These are phyloP conservation scores for Macropus fuliginosus DNA, from an alignment of 2,797 vertebrate species.

Conservation along the genomic window DNA sequence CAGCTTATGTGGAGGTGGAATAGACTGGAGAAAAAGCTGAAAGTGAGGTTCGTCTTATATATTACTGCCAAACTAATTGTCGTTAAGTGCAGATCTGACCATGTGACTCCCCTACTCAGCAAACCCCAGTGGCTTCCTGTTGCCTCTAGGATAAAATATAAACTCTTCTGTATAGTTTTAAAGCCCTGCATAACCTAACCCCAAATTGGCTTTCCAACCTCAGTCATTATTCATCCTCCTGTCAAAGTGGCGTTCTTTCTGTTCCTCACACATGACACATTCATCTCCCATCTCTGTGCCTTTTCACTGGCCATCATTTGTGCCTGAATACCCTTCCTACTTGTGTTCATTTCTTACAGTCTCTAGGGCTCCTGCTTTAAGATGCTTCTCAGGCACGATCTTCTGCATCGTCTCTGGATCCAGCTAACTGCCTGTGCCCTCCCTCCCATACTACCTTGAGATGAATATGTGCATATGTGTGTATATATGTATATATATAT, in stretches of 20 bases:
- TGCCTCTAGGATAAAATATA: neutral
- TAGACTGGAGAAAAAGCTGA: neutral
- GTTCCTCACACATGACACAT: neutral
- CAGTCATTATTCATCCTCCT: neutral
- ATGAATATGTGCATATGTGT: neutral
- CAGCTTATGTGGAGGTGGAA: neutral
- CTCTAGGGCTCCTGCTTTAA: neutral
- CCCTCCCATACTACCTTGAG: neutral
- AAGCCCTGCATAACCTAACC: neutral
- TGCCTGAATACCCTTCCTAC: neutral
- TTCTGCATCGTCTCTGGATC: neutral
- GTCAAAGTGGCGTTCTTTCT: neutral
- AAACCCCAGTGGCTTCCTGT: neutral
- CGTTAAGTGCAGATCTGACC: neutral
- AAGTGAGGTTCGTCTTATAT: neutral
- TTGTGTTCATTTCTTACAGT: neutral
- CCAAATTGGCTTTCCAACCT: neutral
- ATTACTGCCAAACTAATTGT: neutral
- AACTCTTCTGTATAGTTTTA: neutral
- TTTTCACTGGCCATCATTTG: neutral
- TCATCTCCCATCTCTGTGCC: neutral
- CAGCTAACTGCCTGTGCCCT: neutral
- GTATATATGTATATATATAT: neutral
- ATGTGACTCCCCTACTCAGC: neutral
- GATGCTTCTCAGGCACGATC: neutral